A percentile compares a stretch with the other conserved stretches of the same genome.
These are phyloP conservation scores for Dolichallabes microphthalmus DNA, from an alignment of 2,113 vertebrate genomes.

Conservation along the genomic window DNA sequence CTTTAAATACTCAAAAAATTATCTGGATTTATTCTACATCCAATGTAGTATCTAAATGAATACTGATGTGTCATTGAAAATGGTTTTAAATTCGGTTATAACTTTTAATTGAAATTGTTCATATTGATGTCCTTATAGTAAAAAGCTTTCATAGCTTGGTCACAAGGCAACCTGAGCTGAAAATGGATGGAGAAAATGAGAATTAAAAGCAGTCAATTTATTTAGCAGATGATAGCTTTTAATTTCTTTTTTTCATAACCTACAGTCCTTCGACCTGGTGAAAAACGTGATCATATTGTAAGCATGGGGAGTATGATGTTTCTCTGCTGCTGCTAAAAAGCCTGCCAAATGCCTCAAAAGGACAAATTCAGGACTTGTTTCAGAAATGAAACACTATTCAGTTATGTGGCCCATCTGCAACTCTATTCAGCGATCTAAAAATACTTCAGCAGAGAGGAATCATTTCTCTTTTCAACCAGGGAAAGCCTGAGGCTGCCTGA, in stretches of 20 bases:
- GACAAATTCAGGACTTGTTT: conserved; percentile 61
- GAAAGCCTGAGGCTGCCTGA: conserved; percentile 60
- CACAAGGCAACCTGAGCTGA: neutral
- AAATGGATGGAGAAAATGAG: neutral
- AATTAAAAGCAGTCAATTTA: conserved; percentile 24
- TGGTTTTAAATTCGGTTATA: neutral
- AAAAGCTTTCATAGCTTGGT: neutral
- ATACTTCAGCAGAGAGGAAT: conserved; percentile 66
- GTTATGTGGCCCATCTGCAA: conserved; percentile 70
- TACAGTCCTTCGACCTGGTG: neutral
- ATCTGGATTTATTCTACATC: neutral
- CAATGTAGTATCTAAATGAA: neutral
- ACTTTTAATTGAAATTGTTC: neutral
- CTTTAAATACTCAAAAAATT: neutral
- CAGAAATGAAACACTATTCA: conserved; percentile 68
- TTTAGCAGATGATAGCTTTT: conserved; percentile 22
- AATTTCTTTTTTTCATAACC: neutral
- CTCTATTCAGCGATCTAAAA: conserved; percentile 69
- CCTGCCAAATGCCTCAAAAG: conserved; percentile 58
- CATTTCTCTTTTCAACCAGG: conserved; percentile 55
- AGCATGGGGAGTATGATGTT: conserved; percentile 45
- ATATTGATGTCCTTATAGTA: neutral
- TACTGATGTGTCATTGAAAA: neutral
- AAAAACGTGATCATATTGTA: conserved; percentile 16
- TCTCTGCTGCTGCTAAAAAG: conserved; percentile 60